Conservation (phyloP, 1,140 invertebrate genomes). For the Trachelipus rathkii region DNA sequence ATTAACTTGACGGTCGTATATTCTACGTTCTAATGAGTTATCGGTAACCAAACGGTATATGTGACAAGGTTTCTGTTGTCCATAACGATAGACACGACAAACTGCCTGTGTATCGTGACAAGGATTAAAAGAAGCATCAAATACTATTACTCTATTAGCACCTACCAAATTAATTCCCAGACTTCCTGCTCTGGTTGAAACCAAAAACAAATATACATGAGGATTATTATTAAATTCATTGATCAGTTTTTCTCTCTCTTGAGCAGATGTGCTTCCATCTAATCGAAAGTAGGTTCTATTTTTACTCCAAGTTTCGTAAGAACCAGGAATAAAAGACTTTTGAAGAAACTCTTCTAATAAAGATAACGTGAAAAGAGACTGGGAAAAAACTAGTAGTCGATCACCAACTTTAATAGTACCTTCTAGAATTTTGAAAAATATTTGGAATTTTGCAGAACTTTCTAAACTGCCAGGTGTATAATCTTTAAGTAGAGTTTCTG, state of each 20-base stretch:
- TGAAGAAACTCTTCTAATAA: slow-evolving; percentile 94
- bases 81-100: slow-evolving; percentile 88
- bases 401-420: slow-evolving; percentile 83
- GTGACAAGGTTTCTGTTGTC: slow-evolving; percentile 88
- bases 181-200: slow-evolving; percentile 95
- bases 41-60: slow-evolving; percentile 96
- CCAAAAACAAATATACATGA: slow-evolving; percentile 84
- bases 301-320: slow-evolving; percentile 70
- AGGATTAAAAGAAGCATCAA: slow-evolving; percentile 99
- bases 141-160: slow-evolving; percentile 93
- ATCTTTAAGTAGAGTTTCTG: slow-evolving; percentile 75
- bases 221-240: slow-evolving; percentile 93
- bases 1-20: slow-evolving; percentile 96
- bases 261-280: slow-evolving; percentile 89
- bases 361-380: slow-evolving; percentile 91
- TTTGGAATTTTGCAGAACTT: slow-evolving; percentile 90
- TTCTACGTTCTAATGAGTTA: slow-evolving; percentile 94
- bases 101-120: slow-evolving; percentile 98
- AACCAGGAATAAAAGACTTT: slow-evolving; percentile 69
- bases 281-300: slow-evolving; percentile 63
- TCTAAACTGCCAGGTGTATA: slow-evolving; percentile 85
- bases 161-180: slow-evolving; percentile 96
- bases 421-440: slow-evolving; percentile 88
- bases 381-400: slow-evolving; percentile 92
- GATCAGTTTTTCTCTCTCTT: slow-evolving; percentile 92